Evolutionary conservation across 2,113 vertebrate species (phyloP), one percentile per base, ranked within the genome.

Genomic region (Trematomus loennbergii): DNA sequence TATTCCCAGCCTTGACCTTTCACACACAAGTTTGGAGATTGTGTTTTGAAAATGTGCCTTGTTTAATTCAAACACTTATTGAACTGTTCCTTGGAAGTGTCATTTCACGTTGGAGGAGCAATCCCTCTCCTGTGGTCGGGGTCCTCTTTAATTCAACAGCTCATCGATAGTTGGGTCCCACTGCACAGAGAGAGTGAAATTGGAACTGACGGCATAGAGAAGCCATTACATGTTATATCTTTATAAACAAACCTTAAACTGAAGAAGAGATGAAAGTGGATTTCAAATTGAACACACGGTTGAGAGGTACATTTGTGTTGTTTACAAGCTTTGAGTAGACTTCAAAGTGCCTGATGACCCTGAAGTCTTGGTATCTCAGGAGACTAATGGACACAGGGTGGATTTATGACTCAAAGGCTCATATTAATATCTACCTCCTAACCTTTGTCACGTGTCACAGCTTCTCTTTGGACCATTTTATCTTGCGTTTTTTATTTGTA

Each of bases 121-220:
- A 83, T 91, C 79, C 81, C 79, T 89, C 82, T 83, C 22, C 59
- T 12, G 78, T 58, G 73, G 78, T 84, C 78, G 60, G 67, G 72
- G 53, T 83, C 85, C 59, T 46, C 17, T 89, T 88, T 74, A 86
- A 86, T 91, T 86, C 63, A 80, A 71, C 82, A 86, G 80, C 78
- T 91, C 86, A 79, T 81, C 78, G 72, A 83, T 82, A 84, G 75
- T 79, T 84, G 81, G 53, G 53, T 87, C 84, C 70, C 70, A 57
- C 68, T 43, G 75, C 81, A 76, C 79, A 53, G 15, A 76, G 55
- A 73, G 72, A 87, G 17, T 83, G 16, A 71, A 90, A 84, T 76
- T 73, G 81, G n/a, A 77, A 43, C 20, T 69, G 86, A 76, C 87
- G 84, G 79, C 79, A 74, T 79, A 57, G 72, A 67, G 79, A 75